Evolutionary conservation across 2,797 vertebrate genomes (phyloP).

Genomic region (Hydrolagus colliei): DNA sequence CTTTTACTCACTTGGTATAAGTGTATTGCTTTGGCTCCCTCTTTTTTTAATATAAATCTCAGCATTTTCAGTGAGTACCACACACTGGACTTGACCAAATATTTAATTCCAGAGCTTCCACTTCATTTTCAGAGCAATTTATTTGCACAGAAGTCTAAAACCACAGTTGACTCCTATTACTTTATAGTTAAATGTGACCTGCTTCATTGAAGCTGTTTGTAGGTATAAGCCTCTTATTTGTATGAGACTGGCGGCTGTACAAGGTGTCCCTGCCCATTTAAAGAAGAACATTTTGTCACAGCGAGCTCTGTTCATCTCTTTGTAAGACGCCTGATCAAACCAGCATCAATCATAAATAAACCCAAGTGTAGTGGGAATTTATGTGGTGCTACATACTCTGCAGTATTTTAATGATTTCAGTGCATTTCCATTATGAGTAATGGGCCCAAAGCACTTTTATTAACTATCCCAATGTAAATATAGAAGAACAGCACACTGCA

Average conservation of each 20-base stretch:
- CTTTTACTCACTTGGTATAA: not conserved
- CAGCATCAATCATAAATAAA: conserved; percentile 17
- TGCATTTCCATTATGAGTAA: conserved; percentile 25
- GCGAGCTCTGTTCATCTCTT: not conserved
- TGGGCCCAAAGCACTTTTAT: conserved; percentile 27
- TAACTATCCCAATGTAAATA: conserved; percentile 30
- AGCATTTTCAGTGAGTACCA: not conserved
- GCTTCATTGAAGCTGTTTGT: conserved; percentile 1
- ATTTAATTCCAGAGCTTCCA: not conserved
- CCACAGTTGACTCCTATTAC: not conserved
- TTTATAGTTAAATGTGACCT: conserved; percentile 4
- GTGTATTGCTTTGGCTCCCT: not conserved
- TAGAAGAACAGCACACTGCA: conserved; percentile 18
- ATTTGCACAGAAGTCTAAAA: not conserved
- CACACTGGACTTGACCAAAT: not conserved
- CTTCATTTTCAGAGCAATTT: not conserved
- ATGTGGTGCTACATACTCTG: conserved; percentile 11
- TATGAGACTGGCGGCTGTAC: not conserved
- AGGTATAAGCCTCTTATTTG: not conserved
- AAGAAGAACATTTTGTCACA: not conserved
- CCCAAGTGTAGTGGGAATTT: conserved; percentile 8
- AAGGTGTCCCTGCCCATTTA: not conserved
- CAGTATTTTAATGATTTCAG: conserved; percentile 25
- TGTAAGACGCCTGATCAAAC: not conserved
- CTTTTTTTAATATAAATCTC: not conserved